These are phyloP conservation scores for Melanotaenia boesemani DNA, from an alignment of 2,797 vertebrate genomes.

Conservation along the genomic window DNA sequence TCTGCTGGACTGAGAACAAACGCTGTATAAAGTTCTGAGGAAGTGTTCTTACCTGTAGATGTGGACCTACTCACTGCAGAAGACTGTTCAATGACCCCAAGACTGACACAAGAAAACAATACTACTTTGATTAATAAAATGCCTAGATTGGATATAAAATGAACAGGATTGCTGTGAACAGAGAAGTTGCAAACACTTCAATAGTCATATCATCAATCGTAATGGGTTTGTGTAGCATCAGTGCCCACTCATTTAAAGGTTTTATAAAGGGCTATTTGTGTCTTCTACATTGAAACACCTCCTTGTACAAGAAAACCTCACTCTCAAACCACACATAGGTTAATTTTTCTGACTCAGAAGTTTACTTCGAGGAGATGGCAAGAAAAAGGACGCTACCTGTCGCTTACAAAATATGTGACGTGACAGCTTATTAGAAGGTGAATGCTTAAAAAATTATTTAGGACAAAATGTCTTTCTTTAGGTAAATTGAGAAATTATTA, in stretches of 20 bases:
- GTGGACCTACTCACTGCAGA: not conserved
- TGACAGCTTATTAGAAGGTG: not conserved
- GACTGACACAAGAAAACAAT: conserved; percentile 40
- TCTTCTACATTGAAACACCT: not conserved
- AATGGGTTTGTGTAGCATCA: conserved; percentile 10
- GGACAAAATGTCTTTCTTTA: not conserved
- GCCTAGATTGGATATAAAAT: conserved; percentile 39
- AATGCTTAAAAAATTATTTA: not conserved
- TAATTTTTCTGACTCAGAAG: conserved; percentile 4
- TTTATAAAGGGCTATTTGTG: conserved; percentile 13
- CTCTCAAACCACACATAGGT: conserved; percentile 31
- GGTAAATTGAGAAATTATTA: not conserved
- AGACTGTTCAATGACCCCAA: not conserved
- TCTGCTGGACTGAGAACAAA: conserved; percentile 35
- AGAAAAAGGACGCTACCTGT: not conserved
- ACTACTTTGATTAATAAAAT: conserved; percentile 46
- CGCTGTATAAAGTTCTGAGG: conserved; percentile 37
- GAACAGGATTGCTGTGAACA: conserved; percentile 13
- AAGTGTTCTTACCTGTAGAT: conserved; percentile 40
- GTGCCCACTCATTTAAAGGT: not conserved
- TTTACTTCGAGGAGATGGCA: not conserved
- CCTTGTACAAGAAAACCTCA: conserved; percentile 17
- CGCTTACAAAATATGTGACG: not conserved
- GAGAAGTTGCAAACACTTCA: conserved; percentile 17
- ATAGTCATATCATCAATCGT: not conserved